Conservation (phyloP, 2,797 vertebrate species). For the Scomberomorus guttatus region DNA sequence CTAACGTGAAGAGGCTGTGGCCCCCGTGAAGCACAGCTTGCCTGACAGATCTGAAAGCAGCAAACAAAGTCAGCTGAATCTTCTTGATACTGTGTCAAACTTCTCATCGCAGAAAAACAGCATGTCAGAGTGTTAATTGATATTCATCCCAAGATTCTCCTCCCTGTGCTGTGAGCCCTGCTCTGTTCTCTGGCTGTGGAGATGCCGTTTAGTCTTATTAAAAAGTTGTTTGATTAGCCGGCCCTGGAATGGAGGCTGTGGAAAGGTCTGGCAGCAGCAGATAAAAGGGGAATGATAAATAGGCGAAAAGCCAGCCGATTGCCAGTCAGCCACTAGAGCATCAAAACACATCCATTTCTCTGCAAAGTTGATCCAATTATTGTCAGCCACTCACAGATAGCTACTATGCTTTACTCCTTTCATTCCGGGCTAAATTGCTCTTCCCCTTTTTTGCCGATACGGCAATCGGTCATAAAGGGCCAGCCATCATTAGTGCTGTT, state of each 20-base stretch:
- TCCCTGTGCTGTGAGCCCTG: conserved; percentile 73
- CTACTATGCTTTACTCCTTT: conserved; percentile 89
- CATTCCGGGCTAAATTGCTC: conserved; percentile 96
- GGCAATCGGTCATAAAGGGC: conserved; percentile 97
- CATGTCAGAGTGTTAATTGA: conserved; percentile 82
- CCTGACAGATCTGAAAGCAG: conserved; percentile 65
- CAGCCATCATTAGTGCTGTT: conserved; percentile 99
- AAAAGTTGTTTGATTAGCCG: conserved; percentile 91
- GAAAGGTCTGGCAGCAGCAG: conserved; percentile 91
- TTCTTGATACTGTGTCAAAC: conserved; percentile 75
- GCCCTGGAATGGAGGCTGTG: conserved; percentile 86
- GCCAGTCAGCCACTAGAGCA: conserved; percentile 91
- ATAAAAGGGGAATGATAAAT: conserved; percentile 93
- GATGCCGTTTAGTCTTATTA: conserved; percentile 90
- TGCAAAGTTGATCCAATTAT: conserved; percentile 97
- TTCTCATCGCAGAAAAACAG: conserved; percentile 62
- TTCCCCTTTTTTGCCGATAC: conserved; percentile 91
- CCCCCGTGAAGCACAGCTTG: conserved; percentile 59
- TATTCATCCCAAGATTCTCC: conserved; percentile 84
- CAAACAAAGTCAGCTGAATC: conserved; percentile 69
- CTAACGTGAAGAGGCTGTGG: conserved; percentile 46
- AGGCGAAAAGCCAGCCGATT: conserved; percentile 83
- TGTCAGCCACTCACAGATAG: conserved; percentile 90
- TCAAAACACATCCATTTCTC: conserved; percentile 90
- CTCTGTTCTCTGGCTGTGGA: conserved; percentile 82